Conservation (phyloP, 2,797 vertebrate species). For the Anas flavirostris region DNA sequence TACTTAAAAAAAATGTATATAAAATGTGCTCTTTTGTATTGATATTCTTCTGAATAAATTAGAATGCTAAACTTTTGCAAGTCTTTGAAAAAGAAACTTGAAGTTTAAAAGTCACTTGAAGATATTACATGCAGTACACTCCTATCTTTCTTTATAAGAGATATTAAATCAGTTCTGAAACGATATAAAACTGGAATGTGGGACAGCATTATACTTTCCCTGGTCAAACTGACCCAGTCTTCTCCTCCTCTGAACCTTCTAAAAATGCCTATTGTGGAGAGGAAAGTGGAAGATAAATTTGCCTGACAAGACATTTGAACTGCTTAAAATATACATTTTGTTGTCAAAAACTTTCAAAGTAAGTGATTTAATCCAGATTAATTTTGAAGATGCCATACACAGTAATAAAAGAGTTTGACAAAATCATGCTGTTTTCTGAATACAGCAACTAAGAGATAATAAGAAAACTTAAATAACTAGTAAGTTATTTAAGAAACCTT, state of each 20-base stretch:
- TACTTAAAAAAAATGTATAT: background rate
- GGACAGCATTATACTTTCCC: background rate
- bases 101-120: background rate
- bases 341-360: conserved; percentile 23
- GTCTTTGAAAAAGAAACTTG: background rate
- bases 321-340: conserved; percentile 31
- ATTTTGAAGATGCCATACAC: conserved; percentile 42
- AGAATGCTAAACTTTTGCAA: background rate
- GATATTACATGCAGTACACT: background rate
- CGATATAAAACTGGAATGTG: conserved; percentile 18
- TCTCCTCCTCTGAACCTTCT: conserved; percentile 5
- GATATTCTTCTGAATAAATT: background rate
- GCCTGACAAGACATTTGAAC: background rate
- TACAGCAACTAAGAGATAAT: background rate
- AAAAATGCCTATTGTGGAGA: conserved; percentile 29
- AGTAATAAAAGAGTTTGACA: conserved; percentile 34
- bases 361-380: conserved; percentile 17
- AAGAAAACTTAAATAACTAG: background rate
- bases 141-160: background rate
- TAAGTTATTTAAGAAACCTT: background rate
- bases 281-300: conserved; percentile 46
- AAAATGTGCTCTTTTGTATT: background rate
- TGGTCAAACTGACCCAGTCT: conserved; percentile 62
- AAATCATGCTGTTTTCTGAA: conserved; percentile 15
- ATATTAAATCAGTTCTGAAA: conserved; percentile 13